Base-by-base conservation (phyloP, 2,113 vertebrate genomes). In the Pterocles burchelli region DNA sequence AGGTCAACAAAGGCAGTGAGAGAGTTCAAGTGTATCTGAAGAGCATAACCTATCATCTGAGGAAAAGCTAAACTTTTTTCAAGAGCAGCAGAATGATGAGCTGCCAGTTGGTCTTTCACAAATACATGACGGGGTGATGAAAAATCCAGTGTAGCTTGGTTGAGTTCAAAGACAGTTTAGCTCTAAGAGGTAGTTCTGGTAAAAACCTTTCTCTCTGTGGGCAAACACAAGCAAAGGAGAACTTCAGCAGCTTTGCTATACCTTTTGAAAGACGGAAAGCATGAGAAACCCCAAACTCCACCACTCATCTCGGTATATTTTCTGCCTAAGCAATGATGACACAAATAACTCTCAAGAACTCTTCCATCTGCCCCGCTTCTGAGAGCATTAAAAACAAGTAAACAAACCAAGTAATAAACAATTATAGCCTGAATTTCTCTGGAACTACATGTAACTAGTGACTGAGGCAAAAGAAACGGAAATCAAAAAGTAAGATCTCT, bases 401-500 rank as follows among this genome's bases (percentile, higher is more conserved):
- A 95, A 89, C 51, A 89, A 74, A 84, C 24, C 51, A 80, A 91
- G 95, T 55, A 93, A 96, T 74, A 91, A 61, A 48, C 51, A 89
- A 91, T 87, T 83, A 63, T 5, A 59, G 22, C 33, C 71, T 13
- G 19, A 89, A 21, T 90, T 75, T 78, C 43, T 84, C 54, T 92
- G 48, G 24, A 93, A 90, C 45, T 21, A 90, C 21, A 79, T 19
- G 38, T 51, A 70, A 45, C 34, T 79, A 71, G 38, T 59, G 73
- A 75, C 57, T 20, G 62, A 92, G n/a, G 52, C 61, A 91, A 87
- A 95, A 84, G 38, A 92, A 84, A 95, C 11, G 19, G 45, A 89
- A 72, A 62, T 5, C 28, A 84, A 84, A 87, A 55, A 66, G 22
- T 49, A 38, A 82, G 20, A 82, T 19, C 7, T 72, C 82, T 52